Percentiles rank a stretch among this genome's conserved stretches.
Conservation (phyloP, 1,140 invertebrate genomes). For the Pteromalus puparum region DNA sequence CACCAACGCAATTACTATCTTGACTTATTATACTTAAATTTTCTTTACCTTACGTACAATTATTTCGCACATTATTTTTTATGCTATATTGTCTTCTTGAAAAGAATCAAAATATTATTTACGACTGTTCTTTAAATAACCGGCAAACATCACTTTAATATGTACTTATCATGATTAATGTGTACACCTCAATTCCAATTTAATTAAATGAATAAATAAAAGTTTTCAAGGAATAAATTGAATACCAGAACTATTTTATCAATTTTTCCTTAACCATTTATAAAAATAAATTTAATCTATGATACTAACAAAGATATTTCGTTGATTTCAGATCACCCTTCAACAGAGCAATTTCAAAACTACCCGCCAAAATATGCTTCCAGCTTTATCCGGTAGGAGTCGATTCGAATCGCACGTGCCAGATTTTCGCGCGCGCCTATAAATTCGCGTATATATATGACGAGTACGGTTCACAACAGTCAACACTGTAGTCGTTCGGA, state of each 20-base stretch:
- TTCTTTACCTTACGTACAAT: not conserved
- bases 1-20: no score
- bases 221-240: not conserved
- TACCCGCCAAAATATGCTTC: not conserved
- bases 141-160: no score
- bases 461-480: no score
- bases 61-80: not conserved
- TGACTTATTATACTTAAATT: not conserved
- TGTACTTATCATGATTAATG: no score
- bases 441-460: no score
- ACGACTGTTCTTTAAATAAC: no score
- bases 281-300: not conserved
- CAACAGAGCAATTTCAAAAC: not conserved
- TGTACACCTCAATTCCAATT: not conserved
- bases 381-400: not conserved
- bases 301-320: not conserved
- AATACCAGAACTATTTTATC: not conserved
- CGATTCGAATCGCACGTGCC: no score
- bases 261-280: not conserved
- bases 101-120: no score
- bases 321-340: not conserved
- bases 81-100: no score
- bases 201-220: not conserved
- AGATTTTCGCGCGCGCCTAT: no score
- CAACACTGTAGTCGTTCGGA: no score